phyloP scores from a whole-genome alignment of 2,888 invertebrate species.

The Thymelicus acteon region DNA sequence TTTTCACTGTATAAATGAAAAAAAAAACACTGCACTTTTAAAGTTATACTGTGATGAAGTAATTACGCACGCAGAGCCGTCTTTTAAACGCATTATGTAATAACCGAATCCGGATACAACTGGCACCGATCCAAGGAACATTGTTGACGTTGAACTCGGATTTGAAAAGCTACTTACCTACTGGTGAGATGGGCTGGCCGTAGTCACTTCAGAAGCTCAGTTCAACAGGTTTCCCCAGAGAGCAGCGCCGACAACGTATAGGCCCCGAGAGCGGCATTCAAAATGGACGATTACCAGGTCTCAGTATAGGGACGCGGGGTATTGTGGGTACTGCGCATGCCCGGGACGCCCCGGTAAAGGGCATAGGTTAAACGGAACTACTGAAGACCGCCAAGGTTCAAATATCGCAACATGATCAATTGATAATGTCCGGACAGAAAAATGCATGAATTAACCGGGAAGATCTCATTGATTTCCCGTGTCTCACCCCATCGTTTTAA shows the following conservation, averaged over 20 bases:
- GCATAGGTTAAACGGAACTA: background rate
- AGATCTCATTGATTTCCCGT: too few species aligned
- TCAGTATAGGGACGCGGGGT: background rate
- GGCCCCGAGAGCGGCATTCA: background rate
- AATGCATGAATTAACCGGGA: too few species aligned
- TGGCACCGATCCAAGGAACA: constrained; percentile 1
- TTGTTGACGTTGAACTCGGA: background rate
- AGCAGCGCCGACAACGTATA: background rate
- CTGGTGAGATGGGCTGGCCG: background rate
- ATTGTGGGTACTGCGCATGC: background rate
- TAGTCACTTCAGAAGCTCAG: background rate
- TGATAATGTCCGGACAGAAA: background rate
- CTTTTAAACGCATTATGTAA: background rate
- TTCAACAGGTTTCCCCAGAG: background rate
- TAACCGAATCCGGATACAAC: background rate
- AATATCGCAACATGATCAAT: background rate
- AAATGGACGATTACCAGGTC: background rate
- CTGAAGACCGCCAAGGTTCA: background rate
- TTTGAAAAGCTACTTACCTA: constrained; percentile 3
- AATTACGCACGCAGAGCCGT: background rate
- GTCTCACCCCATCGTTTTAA: too few species aligned
- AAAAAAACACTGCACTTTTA: background rate
- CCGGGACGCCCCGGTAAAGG: background rate
- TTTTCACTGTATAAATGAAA: too few species aligned
- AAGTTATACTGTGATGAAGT: background rate